Conservation (phyloP, 2,113 vertebrate species). For the Corynorhinus townsendii region DNA sequence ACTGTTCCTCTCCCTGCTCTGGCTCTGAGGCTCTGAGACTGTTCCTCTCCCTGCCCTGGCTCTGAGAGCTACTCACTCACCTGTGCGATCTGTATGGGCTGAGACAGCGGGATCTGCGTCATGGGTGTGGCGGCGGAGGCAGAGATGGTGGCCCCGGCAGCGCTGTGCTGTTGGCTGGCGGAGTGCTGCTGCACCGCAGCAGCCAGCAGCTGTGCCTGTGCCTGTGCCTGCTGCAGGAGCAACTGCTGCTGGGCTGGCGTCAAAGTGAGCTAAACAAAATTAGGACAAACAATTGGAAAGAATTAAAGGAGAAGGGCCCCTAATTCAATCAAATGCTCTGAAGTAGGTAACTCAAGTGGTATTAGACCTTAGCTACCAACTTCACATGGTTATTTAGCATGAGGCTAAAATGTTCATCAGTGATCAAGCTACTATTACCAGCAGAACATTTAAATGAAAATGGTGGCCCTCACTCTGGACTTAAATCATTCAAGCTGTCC, state of each 20-base stretch:
- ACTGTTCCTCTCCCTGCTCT: too few species aligned
- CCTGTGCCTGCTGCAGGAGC: slow-evolving; percentile 97
- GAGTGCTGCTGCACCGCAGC: slow-evolving; percentile 98
- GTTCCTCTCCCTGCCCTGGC: too few species aligned
- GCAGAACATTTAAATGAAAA: not conserved
- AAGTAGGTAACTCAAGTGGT: not conserved
- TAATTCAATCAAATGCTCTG: not conserved
- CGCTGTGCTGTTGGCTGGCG: slow-evolving; percentile 95
- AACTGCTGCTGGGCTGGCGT: slow-evolving; percentile 97
- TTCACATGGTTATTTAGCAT: not conserved
- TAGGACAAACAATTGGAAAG: slow-evolving; percentile 66
- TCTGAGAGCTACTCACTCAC: slow-evolving; percentile 67
- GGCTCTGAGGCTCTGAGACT: fast-evolving
- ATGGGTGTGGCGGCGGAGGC: slow-evolving; percentile 98
- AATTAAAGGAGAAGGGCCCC: not conserved
- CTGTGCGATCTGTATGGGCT: slow-evolving; percentile 97
- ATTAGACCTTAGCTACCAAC: not conserved
- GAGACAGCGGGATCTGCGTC: slow-evolving; percentile 96
- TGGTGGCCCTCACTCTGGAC: not conserved
- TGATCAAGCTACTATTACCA: not conserved
- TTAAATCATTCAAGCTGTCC: slow-evolving; percentile 44
- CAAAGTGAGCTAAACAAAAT: slow-evolving; percentile 89
- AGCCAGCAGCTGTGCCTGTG: slow-evolving; percentile 97
- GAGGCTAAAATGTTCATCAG: not conserved
- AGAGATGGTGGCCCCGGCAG: slow-evolving; percentile 97